Evolutionary conservation across 2,797 vertebrate species (phyloP).

Genomic region (Sebastes steindachneri): DNA sequence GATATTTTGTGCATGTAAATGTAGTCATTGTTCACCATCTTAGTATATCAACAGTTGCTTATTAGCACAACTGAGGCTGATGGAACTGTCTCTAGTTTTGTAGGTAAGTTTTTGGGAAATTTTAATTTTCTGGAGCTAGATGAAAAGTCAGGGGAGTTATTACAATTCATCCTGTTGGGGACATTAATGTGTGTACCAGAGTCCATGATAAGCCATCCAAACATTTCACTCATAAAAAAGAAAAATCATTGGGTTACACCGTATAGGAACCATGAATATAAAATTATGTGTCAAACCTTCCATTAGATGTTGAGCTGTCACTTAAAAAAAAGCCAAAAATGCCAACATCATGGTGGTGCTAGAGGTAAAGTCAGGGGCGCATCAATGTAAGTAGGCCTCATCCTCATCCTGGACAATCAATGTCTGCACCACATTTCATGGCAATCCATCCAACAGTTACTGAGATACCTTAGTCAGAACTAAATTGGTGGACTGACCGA

Average conservation of each 20-base stretch:
- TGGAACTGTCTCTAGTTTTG: neutral
- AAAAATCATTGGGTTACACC: too few relatives aligned
- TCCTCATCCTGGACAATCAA: too few relatives aligned
- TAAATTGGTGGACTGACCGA: neutral
- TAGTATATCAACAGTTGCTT: neutral
- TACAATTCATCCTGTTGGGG: neutral
- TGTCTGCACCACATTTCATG: neutral
- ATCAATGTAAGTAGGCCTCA: neutral
- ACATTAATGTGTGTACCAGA: too few relatives aligned
- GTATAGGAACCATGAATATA: fast-evolving
- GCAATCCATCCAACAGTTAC: neutral
- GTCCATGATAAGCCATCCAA: too few relatives aligned
- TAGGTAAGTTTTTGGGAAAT: neutral
- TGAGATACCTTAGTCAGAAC: neutral
- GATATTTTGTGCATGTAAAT: fast-evolving
- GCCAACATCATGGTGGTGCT: too few relatives aligned
- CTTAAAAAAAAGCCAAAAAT: neutral
- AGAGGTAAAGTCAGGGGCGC: neutral
- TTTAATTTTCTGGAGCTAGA: neutral
- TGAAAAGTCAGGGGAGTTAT: neutral
- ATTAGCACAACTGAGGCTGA: too few relatives aligned
- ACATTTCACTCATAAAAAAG: too few relatives aligned
- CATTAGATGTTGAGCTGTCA: neutral
- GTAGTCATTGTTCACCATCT: neutral
- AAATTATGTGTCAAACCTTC: neutral